Percentiles rank a stretch among this genome's conserved stretches.
Evolutionary conservation across 2,888 invertebrate genomes (phyloP).

Genomic region (Uropetala carovei): DNA sequence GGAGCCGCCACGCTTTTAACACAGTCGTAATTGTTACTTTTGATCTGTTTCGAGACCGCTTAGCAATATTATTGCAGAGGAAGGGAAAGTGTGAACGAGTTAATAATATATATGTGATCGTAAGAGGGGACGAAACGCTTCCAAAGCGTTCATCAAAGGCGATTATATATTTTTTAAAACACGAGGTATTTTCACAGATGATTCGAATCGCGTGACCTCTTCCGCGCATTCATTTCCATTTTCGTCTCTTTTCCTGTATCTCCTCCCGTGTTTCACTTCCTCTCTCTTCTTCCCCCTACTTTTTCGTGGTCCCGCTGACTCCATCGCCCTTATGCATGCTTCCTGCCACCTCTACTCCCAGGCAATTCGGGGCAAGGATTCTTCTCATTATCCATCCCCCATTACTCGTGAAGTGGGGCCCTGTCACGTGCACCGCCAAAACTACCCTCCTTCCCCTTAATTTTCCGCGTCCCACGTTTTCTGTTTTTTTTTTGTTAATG

Average conservation of each 20-base stretch:
- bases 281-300: background rate
- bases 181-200: background rate
- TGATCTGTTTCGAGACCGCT: too few relatives aligned
- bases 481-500: too few relatives aligned
- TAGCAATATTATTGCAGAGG: too few relatives aligned
- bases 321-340: too few relatives aligned
- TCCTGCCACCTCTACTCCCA: too few relatives aligned
- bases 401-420: too few relatives aligned
- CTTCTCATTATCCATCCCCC: too few relatives aligned
- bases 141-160: background rate
- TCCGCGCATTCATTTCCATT: slow-evolving; percentile 27
- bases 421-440: too few relatives aligned
- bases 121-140: background rate
- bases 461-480: background rate
- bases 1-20: too few relatives aligned
- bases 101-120: slow-evolving; percentile 14
- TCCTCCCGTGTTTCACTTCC: background rate
- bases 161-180: slow-evolving; percentile 22
- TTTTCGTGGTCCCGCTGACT: background rate
- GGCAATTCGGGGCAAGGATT: too few relatives aligned
- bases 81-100: slow-evolving; percentile 5
- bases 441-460: background rate
- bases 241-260: background rate
- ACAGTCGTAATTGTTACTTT: too few relatives aligned
- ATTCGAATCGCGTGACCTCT: slow-evolving; percentile 18